Evolutionary conservation across 64 coral and sea anemone genomes (phyloP).

Genomic region (Stylophora pistillata): DNA sequence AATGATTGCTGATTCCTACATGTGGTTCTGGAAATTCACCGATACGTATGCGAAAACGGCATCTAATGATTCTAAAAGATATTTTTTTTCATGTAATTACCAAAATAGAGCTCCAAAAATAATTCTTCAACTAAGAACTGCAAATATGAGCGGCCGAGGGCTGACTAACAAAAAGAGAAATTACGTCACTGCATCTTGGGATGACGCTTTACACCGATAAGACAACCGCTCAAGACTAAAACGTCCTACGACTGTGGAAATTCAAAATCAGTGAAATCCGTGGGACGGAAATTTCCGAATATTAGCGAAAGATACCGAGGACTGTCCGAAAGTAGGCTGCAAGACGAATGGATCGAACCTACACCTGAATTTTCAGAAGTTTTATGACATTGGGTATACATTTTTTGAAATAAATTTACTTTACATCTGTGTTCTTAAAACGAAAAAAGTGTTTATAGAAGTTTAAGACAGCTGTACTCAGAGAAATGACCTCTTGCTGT

Average conservation of each 20-base stretch:
- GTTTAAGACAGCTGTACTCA: not conserved
- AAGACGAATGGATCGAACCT: too few relatives aligned
- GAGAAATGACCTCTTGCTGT: not conserved
- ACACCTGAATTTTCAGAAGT: not conserved
- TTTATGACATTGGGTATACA: not conserved
- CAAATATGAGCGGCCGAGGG: not conserved
- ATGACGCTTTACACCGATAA: too few relatives aligned
- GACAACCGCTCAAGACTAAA: too few relatives aligned
- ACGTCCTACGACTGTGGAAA: too few relatives aligned
- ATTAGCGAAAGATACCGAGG: not conserved
- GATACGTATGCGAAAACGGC: constrained; percentile 47
- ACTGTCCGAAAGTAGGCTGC: not conserved
- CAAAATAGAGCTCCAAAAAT: constrained; percentile 75
- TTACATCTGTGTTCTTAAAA: not conserved
- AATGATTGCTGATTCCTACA: constrained; percentile 24
- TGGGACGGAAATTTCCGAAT: not conserved
- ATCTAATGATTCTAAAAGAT: constrained; percentile 37
- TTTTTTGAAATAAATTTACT: not conserved
- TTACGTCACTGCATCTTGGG: not conserved
- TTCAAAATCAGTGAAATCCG: not conserved
- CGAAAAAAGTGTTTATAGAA: not conserved
- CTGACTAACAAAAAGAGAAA: not conserved
- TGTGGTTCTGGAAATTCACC: not conserved
- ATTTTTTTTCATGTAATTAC: constrained; percentile 45
- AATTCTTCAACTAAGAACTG: constrained; percentile 55